Base-by-base conservation (phyloP, 2,113 vertebrate species). In the Epinephelus lanceolatus region DNA sequence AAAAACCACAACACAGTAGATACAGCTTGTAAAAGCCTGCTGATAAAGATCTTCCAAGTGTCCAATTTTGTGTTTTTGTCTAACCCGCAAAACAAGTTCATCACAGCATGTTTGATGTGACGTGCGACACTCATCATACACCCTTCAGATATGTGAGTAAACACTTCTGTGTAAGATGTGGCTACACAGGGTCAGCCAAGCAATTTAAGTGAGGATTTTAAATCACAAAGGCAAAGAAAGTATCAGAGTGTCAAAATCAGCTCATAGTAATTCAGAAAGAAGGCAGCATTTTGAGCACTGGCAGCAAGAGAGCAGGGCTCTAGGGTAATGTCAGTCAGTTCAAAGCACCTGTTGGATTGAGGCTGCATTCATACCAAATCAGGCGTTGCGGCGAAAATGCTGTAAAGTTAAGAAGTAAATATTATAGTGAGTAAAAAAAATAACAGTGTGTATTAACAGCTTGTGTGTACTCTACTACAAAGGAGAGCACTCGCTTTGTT, bases 1-100 rank as follows among this genome's bases (percentile, higher is more conserved):
- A 49, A 45, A 49, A 53, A 18, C 14, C 45, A 33, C 1, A 49
- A 55, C 63, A 25, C 21, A 11, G 18, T 4, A 5, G 40, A 55
- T 71, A 2, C 37, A 17, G 10, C 25, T 1, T n/a, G 57, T 33
- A 51, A 21, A 51, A 7, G 12, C 12, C 25, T 11, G 33, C 56
- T 25, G 17, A 66, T 21, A 4, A 61, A 47, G 53, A 37, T 8
- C 0, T 60, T 33, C 25, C 14, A 15, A 42, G 19, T 13, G 21
- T 49, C 53, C 30, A 18, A 60, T 23, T 66, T 0, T 40, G 17
- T 0, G 0, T 7, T 71, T 79, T 25, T 11, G 47, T 49, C 49
- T 3, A 53, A 57, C 69, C 49, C 49, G 25, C 70, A 25, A 49
- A 76, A 47, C 52, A 2, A 55, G 62, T 74, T 69, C 12, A 56